Evolutionary conservation across 1,140 invertebrate genomes (phyloP).

Genomic region (Wasmannia auropunctata): DNA sequence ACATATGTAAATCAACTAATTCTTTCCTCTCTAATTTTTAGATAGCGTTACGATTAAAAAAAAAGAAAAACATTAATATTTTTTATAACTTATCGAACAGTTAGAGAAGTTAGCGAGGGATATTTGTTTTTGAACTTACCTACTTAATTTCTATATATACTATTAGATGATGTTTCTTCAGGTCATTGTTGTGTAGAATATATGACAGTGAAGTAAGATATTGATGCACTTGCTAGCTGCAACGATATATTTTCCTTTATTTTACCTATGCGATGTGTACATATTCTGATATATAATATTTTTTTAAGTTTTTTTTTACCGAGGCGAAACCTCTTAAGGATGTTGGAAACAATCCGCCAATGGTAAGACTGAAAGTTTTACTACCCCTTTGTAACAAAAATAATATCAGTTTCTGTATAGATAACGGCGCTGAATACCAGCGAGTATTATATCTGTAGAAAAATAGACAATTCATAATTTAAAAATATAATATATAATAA

Average conservation of each 20-base stretch:
- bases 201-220: conserved; percentile 41
- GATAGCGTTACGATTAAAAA: not conserved
- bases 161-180: not conserved
- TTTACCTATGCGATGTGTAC: not conserved
- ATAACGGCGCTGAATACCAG: not conserved
- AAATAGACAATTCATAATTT: not conserved
- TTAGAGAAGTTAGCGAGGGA: too few species aligned
- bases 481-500: not conserved
- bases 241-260: not conserved
- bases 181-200: conserved; percentile 5
- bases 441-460: not conserved
- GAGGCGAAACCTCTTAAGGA: not conserved
- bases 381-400: not conserved
- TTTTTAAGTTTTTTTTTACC: conserved; percentile 8
- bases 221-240: not conserved
- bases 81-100: not conserved
- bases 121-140: not conserved
- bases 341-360: not conserved
- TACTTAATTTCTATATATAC: not conserved
- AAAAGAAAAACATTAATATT: not conserved
- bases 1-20: not conserved
- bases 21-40: not conserved
- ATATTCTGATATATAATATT: not conserved
- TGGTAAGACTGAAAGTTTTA: not conserved
- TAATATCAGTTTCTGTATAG: not conserved